These are phyloP conservation scores for Scaptomyza graminum DNA, from an alignment of 1,140 invertebrate species.

Conservation along the genomic window DNA sequence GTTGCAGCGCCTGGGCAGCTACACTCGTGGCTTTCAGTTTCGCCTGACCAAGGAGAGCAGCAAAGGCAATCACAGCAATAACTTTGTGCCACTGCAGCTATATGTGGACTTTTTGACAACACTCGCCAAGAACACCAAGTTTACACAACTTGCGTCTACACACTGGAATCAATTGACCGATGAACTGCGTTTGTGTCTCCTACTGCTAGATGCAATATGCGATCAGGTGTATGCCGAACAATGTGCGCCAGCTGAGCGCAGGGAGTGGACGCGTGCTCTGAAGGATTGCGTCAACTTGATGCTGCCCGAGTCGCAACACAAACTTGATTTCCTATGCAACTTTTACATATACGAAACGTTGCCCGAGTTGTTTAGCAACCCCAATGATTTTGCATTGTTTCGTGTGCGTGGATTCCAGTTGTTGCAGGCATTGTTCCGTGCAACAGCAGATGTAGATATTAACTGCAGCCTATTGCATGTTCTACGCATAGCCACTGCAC, in stretches of 20 bases:
- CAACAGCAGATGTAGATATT: not conserved
- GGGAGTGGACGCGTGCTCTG: slow-evolving; percentile 61
- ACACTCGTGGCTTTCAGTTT: slow-evolving; percentile 41
- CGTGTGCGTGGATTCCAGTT: slow-evolving; percentile 64
- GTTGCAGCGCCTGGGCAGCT: slow-evolving; percentile 42
- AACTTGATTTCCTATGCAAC: slow-evolving; percentile 85
- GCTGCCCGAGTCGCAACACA: slow-evolving; percentile 83
- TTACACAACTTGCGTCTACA: slow-evolving; percentile 19
- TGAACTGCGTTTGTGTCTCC: slow-evolving; percentile 54
- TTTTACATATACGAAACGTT: slow-evolving; percentile 76
- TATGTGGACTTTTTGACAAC: slow-evolving; percentile 66
- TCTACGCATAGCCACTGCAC: slow-evolving; percentile 60
- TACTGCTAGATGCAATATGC: slow-evolving; percentile 47
- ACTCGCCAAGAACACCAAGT: slow-evolving; percentile 54
- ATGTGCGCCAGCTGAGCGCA: slow-evolving; percentile 4
- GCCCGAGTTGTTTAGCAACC: slow-evolving; percentile 17
- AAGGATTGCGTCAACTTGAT: slow-evolving; percentile 76
- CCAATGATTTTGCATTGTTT: slow-evolving; percentile 47
- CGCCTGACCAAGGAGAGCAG: slow-evolving; percentile 20
- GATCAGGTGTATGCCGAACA: slow-evolving; percentile 23
- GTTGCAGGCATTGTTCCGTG: slow-evolving; percentile 53
- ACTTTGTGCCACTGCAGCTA: slow-evolving; percentile 58
- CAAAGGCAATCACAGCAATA: not conserved
- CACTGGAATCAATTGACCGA: slow-evolving; percentile 54
- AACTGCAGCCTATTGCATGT: slow-evolving; percentile 49